Base-by-base conservation (phyloP, 2,113 vertebrate genomes). In the Platichthys stellatus region DNA sequence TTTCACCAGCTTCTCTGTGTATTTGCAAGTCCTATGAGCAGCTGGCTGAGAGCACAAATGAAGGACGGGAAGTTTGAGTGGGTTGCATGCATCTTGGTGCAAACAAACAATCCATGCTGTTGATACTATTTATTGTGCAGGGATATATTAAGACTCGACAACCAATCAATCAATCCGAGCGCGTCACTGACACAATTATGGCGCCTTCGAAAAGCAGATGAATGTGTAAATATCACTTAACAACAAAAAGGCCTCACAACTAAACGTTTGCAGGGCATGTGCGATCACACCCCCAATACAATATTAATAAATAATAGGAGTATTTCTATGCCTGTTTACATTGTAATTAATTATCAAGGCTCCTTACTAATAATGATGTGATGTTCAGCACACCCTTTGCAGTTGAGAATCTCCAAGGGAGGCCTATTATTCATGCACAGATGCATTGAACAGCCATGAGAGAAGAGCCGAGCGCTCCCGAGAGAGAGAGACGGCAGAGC, bases 61-160 rank as follows among this genome's bases (percentile, higher is more conserved):
- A 82, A 90, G 87, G 78, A 90, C 76, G 67, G 73, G 84, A 82
- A 77, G 72, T 86, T 72, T 83, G 84, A 88, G 88, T 86, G 86
- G 87, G 86, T 76, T 69, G 79, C 65, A 9, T 67, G 69, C 73
- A 70, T 88, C 45, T 74, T 83, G 83, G 79, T 76, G 76, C 76
- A 86, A 74, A 87, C 74, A 81, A 74, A 59, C 24, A 69, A 65
- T 82, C 82, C 71, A 85, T 86, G 83, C 68, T 77, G 74, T 79
- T 84, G 21, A 51, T 18, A 18, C 5, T 26, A 74, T 71, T 84
- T 76, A 40, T 56, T 72, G 79, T 69, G 69, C 49, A 68, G 63
- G 75, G 54, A 69, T 57, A 63, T 69, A 72, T 80, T 78, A 69
- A 71, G 70, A 73, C 56, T 21, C 35, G 12, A 56, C 64, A 81